Evolutionary conservation across 2,113 vertebrate genomes (phyloP).

Genomic region (Hippotragus niger): DNA sequence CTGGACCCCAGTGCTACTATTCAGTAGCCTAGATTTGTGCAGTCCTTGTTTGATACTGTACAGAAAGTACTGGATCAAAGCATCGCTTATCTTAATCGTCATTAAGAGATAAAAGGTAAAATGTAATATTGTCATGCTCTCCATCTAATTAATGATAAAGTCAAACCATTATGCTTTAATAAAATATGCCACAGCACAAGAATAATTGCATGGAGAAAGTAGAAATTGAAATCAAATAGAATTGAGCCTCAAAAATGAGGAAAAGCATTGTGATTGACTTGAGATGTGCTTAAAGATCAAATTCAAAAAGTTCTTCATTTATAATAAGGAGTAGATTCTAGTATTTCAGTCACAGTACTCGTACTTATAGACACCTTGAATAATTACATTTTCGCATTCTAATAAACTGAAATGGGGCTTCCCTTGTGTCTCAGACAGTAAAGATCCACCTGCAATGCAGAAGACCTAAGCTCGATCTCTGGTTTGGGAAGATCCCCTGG

Average conservation of each 20-base stretch:
- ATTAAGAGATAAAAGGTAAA: constrained; percentile 40
- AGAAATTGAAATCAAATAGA: constrained; percentile 37
- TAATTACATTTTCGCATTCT: background rate
- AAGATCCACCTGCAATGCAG: background rate
- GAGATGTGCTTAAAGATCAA: background rate
- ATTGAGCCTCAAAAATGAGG: background rate
- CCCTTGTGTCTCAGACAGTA: background rate
- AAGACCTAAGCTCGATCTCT: background rate
- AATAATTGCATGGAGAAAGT: constrained; percentile 8
- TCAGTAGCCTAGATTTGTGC: background rate
- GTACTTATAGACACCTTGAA: background rate
- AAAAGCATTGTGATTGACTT: background rate
- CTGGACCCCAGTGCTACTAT: background rate
- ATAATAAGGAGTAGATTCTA: background rate
- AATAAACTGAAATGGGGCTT: background rate
- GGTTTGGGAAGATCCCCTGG: background rate
- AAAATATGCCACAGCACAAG: constrained; percentile 9
- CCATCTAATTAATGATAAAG: constrained; percentile 30
- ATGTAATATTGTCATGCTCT: background rate
- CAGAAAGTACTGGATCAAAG: background rate
- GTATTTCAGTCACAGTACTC: background rate
- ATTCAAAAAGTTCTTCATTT: background rate
- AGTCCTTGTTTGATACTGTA: background rate
- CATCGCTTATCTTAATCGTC: background rate
- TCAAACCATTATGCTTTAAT: constrained; percentile 53